phyloP scores from a whole-genome alignment of 1,140 invertebrate species.

The Druon quercuslanigerum region DNA sequence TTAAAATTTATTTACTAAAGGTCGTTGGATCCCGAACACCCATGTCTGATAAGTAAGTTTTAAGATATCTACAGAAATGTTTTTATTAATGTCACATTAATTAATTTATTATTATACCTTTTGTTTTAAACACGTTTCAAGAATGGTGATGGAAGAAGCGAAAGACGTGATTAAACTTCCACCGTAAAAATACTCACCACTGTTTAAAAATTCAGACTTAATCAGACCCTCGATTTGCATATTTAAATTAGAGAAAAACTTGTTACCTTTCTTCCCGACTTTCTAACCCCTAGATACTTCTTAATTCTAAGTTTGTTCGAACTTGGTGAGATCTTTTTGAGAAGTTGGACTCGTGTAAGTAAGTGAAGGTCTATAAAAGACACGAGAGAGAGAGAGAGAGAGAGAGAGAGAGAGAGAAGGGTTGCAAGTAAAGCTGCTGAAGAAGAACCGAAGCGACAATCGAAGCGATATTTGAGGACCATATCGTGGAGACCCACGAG shows the following conservation, averaged over 20 bases:
- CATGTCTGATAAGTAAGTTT: no score
- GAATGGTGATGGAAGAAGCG: no score
- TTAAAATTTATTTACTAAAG: no score
- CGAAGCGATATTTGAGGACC: slow-evolving; percentile 14
- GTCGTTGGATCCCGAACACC: no score
- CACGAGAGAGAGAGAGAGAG: not conserved
- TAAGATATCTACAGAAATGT: no score
- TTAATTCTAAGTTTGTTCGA: slow-evolving; percentile 10
- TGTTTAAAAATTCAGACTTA: not conserved
- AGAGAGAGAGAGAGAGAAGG: not conserved
- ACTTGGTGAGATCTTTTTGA: not conserved
- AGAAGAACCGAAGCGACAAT: slow-evolving; percentile 12
- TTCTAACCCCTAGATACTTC: slow-evolving; percentile 7
- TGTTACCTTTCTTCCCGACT: not conserved
- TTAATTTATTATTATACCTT: no score
- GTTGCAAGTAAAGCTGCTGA: slow-evolving; percentile 1
- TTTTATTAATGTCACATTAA: no score
- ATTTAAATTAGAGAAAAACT: slow-evolving; percentile 15
- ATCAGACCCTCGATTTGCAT: not conserved
- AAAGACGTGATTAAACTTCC: no score
- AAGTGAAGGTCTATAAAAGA: not conserved
- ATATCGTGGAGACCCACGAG: slow-evolving; percentile 20
- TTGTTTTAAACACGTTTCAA: no score
- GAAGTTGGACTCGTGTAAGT: not conserved
- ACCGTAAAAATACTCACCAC: not conserved